phyloP scores from a whole-genome alignment of 1,140 invertebrate genomes.

The Aphelenchoides besseyi region DNA sequence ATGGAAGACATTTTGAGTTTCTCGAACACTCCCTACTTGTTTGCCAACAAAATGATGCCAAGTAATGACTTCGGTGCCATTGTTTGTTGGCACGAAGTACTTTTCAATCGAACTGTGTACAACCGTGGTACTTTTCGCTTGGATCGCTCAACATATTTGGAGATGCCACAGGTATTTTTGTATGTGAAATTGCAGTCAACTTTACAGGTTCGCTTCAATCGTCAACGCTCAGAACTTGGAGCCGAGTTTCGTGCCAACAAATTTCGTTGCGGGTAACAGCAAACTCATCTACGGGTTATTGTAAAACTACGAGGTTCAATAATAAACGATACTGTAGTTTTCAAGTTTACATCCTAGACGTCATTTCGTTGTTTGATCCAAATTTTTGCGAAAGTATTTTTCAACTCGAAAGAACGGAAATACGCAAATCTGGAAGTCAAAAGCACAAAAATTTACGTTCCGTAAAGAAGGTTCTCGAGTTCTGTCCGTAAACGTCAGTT shows the following conservation, averaged over 20 bases:
- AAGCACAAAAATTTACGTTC: too few relatives aligned
- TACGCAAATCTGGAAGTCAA: too few relatives aligned
- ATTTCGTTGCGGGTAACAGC: conserved; percentile 2
- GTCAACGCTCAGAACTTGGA: neutral
- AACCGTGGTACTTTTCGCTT: conserved; percentile 6
- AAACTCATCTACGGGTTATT: too few relatives aligned
- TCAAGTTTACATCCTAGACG: too few relatives aligned
- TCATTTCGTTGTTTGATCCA: too few relatives aligned
- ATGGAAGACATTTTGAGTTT: conserved; percentile 24
- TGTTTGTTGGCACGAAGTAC: conserved; percentile 25
- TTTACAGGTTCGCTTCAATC: conserved; percentile 12
- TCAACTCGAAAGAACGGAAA: too few relatives aligned
- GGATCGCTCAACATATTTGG: neutral
- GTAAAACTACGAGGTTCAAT: too few relatives aligned
- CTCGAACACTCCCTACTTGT: conserved; percentile 13
- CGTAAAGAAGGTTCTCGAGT: too few relatives aligned
- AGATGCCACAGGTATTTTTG: neutral
- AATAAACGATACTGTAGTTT: too few relatives aligned
- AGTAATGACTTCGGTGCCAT: conserved; percentile 22
- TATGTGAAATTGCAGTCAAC: neutral
- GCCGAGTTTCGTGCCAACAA: neutral
- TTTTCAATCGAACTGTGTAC: conserved; percentile 27
- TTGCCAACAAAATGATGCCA: conserved; percentile 32
- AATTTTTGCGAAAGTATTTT: too few relatives aligned
- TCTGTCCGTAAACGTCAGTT: too few relatives aligned